These are phyloP conservation scores for Syrista parreyssii DNA, from an alignment of 2,888 invertebrate species.

Conservation along the genomic window DNA sequence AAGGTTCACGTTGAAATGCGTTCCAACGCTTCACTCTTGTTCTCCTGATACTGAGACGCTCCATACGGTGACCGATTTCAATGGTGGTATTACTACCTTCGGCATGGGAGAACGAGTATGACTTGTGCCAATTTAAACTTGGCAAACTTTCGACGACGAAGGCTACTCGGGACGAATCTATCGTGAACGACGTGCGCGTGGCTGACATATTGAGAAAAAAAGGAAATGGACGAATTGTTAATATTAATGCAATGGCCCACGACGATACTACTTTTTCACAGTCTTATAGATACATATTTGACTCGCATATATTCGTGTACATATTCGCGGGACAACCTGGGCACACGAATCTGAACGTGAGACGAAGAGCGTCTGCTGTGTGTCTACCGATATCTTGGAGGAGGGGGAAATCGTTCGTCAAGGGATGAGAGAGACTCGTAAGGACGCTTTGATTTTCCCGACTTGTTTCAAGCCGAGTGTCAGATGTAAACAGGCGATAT, in stretches of 20 bases:
- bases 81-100: neutral
- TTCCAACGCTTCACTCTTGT: slow-evolving; percentile 32
- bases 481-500: neutral
- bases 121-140: neutral
- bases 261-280: no score
- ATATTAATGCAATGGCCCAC: no score
- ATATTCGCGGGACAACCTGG: neutral
- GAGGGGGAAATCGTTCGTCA: neutral
- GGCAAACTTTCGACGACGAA: neutral
- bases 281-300: no score
- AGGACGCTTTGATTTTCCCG: neutral
- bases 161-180: neutral
- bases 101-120: neutral
- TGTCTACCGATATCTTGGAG: neutral
- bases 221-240: no score
- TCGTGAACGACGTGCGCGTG: no score
- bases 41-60: slow-evolving; percentile 44
- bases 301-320: no score
- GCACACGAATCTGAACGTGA: neutral
- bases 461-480: neutral
- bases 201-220: no score
- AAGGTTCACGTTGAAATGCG: slow-evolving; percentile 20
- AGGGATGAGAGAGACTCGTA: neutral
- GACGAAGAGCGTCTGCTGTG: neutral
- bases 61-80: slow-evolving; percentile 36